Percentiles rank a stretch among this genome's conserved stretches.
Evolutionary conservation across 2,888 invertebrate genomes (phyloP).

Genomic region (Tenthredo mesomela): DNA sequence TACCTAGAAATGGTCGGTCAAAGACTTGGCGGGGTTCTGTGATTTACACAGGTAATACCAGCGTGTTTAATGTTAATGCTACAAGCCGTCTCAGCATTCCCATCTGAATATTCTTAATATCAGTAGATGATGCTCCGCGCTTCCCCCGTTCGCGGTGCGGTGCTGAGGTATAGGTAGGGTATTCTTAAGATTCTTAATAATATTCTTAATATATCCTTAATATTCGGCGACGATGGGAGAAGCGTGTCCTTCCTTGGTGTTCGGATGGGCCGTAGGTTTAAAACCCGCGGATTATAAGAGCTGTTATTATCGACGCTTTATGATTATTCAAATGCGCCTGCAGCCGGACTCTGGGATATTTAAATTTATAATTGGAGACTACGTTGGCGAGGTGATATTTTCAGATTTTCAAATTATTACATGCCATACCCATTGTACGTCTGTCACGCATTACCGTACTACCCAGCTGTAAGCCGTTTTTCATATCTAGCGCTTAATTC

Average conservation of each 20-base stretch:
- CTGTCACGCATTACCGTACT: conserved; percentile 43
- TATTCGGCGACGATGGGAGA: conserved; percentile 60
- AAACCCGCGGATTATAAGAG: conserved; percentile 51
- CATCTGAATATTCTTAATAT: conserved; percentile 50
- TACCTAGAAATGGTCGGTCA: conserved; percentile 71
- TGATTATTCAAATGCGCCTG: conserved; percentile 51
- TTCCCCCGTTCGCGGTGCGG: not conserved
- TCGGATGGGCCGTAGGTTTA: not conserved
- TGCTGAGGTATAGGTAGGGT: too few relatives aligned
- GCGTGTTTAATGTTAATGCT: conserved; percentile 66
- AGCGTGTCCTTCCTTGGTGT: conserved; percentile 41
- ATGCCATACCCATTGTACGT: conserved; percentile 39
- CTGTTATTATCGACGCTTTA: conserved; percentile 52
- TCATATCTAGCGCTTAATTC: conserved; percentile 37
- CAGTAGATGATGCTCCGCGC: conserved; percentile 4
- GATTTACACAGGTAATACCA: conserved; percentile 71
- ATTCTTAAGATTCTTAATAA: conserved; percentile 39
- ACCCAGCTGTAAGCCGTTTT: conserved; percentile 34
- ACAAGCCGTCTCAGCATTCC: conserved; percentile 67
- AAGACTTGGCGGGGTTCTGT: conserved; percentile 64
- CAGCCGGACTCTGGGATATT: conserved; percentile 46
- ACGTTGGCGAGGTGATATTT: conserved; percentile 51
- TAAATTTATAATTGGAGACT: conserved; percentile 52
- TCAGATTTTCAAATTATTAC: conserved; percentile 51
- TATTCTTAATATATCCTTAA: conserved; percentile 58